phyloP scores from a whole-genome alignment of 2,888 invertebrate species.

The Sphaeridia pumilis region DNA sequence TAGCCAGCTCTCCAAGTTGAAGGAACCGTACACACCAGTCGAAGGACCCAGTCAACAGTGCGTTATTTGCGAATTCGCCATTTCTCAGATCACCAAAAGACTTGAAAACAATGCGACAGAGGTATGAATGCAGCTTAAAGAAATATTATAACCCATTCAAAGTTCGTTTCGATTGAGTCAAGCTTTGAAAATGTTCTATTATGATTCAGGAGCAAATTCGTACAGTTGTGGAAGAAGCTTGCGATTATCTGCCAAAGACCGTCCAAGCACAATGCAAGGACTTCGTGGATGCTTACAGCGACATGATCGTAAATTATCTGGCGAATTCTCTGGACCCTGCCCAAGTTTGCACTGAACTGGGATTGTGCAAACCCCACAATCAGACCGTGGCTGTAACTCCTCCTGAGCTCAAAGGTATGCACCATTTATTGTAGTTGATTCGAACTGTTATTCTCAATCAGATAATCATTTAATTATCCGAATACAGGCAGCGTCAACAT shows the following conservation, averaged over 20 bases:
- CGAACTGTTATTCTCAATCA: too few relatives aligned
- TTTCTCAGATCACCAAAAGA: conserved; percentile 59
- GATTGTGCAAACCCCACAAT: conserved; percentile 49
- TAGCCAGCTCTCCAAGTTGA: conserved; percentile 1
- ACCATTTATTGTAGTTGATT: too few relatives aligned
- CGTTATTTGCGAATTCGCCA: conserved; percentile 66
- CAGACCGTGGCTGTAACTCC: background rate
- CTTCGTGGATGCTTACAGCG: conserved; percentile 63
- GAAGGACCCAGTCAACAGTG: conserved; percentile 50
- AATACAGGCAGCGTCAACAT: conserved; percentile 22
- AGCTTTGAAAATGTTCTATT: too few relatives aligned
- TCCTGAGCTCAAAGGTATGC: background rate
- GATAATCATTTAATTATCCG: background rate
- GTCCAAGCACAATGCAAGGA: conserved; percentile 53
- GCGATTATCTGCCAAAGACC: conserved; percentile 57
- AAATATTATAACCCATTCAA: too few relatives aligned
- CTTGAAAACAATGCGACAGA: conserved; percentile 60
- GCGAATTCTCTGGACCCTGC: conserved; percentile 55
- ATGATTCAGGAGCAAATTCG: conserved; percentile 57
- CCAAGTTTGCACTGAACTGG: conserved; percentile 57
- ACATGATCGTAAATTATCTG: conserved; percentile 56
- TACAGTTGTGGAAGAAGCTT: conserved; percentile 54
- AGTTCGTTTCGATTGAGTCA: too few relatives aligned
- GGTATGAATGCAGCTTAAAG: too few relatives aligned
- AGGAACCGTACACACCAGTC: conserved; percentile 3